Percentiles rank a stretch among this genome's conserved stretches.
These are phyloP conservation scores for Drosophila bocki DNA, from an alignment of 1,140 invertebrate genomes.

Conservation along the genomic window DNA sequence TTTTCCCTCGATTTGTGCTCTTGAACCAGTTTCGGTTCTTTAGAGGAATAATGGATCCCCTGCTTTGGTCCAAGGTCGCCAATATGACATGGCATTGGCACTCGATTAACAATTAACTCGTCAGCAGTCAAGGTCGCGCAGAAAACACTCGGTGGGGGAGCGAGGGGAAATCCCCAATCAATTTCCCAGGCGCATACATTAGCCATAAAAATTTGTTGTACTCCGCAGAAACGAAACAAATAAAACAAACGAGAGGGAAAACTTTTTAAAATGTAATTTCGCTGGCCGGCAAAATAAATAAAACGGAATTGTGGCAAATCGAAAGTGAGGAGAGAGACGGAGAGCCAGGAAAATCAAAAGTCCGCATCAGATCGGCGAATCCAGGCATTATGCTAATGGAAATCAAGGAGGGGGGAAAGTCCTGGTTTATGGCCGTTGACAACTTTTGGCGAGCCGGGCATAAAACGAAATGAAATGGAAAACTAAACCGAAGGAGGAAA, in stretches of 20 bases:
- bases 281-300: constrained; percentile 64
- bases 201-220: constrained; percentile 68
- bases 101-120: constrained; percentile 48
- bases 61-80: constrained; percentile 64
- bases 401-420: constrained; percentile 26
- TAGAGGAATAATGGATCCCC: constrained; percentile 58
- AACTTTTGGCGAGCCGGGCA: constrained; percentile 73
- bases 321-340: constrained; percentile 44
- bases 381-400: constrained; percentile 79
- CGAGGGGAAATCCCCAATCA: constrained; percentile 39
- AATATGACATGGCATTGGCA: constrained; percentile 53
- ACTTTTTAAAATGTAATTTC: constrained; percentile 82
- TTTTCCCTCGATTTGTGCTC: constrained; percentile 42
- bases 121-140: constrained; percentile 39
- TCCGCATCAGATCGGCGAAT: constrained; percentile 27
- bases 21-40: constrained; percentile 58
- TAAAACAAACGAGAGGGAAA: constrained; percentile 61
- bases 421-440: constrained; percentile 68
- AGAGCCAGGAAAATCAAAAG: constrained; percentile 46
- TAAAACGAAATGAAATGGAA: constrained; percentile 83
- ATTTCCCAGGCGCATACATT: constrained; percentile 77
- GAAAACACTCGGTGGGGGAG: neutral
- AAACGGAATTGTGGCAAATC: constrained; percentile 76
- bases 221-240: constrained; percentile 30
- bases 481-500: constrained; percentile 60